Evolutionary conservation across 2,113 vertebrate genomes (phyloP).

Genomic region (Glareola pratincola): DNA sequence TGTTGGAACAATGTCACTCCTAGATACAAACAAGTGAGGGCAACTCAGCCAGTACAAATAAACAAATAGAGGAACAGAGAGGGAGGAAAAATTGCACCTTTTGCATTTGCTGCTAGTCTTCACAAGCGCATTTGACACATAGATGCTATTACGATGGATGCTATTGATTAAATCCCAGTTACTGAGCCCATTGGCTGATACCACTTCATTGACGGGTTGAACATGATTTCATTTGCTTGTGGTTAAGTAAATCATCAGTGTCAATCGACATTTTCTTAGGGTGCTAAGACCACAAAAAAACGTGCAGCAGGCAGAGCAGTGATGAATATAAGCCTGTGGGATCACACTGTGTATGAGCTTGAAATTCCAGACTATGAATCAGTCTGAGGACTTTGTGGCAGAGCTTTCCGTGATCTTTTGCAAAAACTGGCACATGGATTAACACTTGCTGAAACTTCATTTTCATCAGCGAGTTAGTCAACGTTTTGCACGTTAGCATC

Average conservation of each 20-base stretch:
- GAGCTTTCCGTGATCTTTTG: background rate
- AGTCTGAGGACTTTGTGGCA: background rate
- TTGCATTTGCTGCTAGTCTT: background rate
- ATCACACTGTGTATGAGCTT: background rate
- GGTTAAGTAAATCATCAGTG: background rate
- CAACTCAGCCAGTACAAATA: background rate
- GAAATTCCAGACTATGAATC: slow-evolving; percentile 50
- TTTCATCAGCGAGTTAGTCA: background rate
- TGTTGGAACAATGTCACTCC: background rate
- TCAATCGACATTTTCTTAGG: background rate
- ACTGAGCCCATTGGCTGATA: background rate
- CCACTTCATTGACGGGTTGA: background rate
- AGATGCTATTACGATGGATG: background rate
- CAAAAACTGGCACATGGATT: background rate
- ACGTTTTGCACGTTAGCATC: background rate
- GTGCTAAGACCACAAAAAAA: background rate
- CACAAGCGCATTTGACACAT: rapidly evolving
- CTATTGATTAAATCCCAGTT: background rate
- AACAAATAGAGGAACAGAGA: background rate
- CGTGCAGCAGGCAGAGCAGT: background rate
- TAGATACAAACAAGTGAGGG: slow-evolving; percentile 16
- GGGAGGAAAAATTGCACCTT: background rate
- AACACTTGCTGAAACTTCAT: background rate
- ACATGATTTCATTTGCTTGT: background rate
- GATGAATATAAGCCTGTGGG: background rate